phyloP scores from a whole-genome alignment of 2,888 invertebrate species.

The Eupeodes luniger region DNA sequence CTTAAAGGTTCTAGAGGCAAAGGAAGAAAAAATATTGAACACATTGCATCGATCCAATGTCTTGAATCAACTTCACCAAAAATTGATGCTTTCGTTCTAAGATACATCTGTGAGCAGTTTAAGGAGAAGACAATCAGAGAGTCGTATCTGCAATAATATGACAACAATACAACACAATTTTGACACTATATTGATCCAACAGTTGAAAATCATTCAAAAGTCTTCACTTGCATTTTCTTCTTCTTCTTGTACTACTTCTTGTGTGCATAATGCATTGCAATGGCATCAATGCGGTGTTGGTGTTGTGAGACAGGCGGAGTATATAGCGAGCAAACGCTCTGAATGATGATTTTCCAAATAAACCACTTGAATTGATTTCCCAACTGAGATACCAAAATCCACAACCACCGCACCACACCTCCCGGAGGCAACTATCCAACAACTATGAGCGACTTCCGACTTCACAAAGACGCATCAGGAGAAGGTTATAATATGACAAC shows the following conservation, averaged over 20 bases:
- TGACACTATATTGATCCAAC: constrained; percentile 38
- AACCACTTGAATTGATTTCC: constrained; percentile 70
- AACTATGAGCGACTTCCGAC: too few relatives aligned
- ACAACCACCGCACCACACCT: not conserved
- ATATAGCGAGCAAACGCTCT: not conserved
- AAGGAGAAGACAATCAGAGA: constrained; percentile 9
- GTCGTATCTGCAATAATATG: constrained; percentile 4
- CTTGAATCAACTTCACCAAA: constrained; percentile 1
- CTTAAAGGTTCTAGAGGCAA: not conserved
- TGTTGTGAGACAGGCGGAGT: too few relatives aligned
- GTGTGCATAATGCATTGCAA: not conserved
- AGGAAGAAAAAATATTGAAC: constrained; percentile 4
- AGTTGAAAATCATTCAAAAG: constrained; percentile 27
- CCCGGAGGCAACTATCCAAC: constrained; percentile 19
- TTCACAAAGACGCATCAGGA: not conserved
- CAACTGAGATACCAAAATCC: constrained; percentile 38
- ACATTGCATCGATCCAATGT: not conserved
- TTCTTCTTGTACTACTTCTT: not conserved
- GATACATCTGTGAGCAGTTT: not conserved
- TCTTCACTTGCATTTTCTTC: not conserved
- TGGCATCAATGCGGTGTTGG: not conserved
- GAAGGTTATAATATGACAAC: not conserved
- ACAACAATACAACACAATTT: constrained; percentile 8
- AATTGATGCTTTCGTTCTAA: not conserved
- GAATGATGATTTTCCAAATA: constrained; percentile 18